Evolutionary conservation across 1,140 invertebrate species (phyloP).

Genomic region (Euura lappo): DNA sequence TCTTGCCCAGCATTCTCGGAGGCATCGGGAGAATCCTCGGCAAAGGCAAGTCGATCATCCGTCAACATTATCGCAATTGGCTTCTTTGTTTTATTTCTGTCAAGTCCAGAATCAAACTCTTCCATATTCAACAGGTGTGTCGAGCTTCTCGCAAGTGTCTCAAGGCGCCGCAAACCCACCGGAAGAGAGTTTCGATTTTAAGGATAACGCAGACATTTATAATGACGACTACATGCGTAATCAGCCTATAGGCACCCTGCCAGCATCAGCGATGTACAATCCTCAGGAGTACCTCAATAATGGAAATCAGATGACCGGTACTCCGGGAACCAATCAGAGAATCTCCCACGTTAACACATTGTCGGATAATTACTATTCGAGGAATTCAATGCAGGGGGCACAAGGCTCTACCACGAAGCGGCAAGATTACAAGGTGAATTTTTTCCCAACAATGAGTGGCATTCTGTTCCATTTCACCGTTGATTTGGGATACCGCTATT

Average conservation of each 20-base stretch:
- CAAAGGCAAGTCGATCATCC: constrained; percentile 66
- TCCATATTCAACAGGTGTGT: constrained; percentile 53
- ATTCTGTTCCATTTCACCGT: too few relatives aligned
- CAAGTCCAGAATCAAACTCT: neutral
- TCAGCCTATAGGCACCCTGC: constrained; percentile 55
- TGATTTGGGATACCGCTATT: too few relatives aligned
- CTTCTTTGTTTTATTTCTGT: neutral
- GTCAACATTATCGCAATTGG: neutral
- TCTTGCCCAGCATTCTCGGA: constrained; percentile 81
- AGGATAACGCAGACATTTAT: constrained; percentile 59
- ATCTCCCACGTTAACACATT: constrained; percentile 43
- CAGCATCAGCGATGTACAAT: constrained; percentile 57
- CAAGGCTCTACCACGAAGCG: constrained; percentile 45
- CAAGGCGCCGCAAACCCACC: constrained; percentile 48
- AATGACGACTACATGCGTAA: constrained; percentile 53
- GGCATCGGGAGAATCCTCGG: constrained; percentile 81
- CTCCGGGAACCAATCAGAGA: constrained; percentile 23
- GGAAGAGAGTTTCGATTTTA: constrained; percentile 73
- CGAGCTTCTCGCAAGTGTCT: constrained; percentile 57
- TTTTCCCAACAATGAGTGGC: too few relatives aligned
- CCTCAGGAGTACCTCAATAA: constrained; percentile 45
- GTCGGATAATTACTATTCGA: constrained; percentile 53
- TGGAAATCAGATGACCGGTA: constrained; percentile 49
- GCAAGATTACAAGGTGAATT: constrained; percentile 60
- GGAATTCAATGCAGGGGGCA: constrained; percentile 40